Evolutionary conservation across 1,140 invertebrate species (phyloP), one percentile per base, ranked within the genome.

Genomic region (Thaumatotibia leucotreta): DNA sequence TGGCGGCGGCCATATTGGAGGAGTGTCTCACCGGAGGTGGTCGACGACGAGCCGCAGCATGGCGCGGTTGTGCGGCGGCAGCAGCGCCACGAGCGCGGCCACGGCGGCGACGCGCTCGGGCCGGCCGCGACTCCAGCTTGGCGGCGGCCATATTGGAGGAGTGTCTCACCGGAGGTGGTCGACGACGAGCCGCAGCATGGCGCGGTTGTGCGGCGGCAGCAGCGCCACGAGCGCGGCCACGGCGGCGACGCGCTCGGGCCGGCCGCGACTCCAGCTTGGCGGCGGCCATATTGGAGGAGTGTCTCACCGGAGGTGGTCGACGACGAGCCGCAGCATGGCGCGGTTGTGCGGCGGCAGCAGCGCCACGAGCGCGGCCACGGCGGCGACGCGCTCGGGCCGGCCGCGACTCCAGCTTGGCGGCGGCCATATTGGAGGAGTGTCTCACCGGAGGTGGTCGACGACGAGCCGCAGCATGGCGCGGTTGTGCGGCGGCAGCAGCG

Each of bases 291-390:
- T n/a, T n/a, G n/a, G n/a, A n/a, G n/a, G 86, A 92, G 92, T 91
- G 98, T n/a, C 97, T 95, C 97, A 80, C n/a, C 93, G 94, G 66
- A 99, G 93, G 93, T 99, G 98, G 76, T 93, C 93, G 62, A 98
- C 95, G 35, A 99, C 93, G 64, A 97, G 93, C 77, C 97, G 94
- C 70, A 99, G 91, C 94, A 99, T 97, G 73, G 95, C 94, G 82
- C 95, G 96, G 91, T 99, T 98, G 69, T 92, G 86, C 80, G 95
- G 93, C 63, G 98, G 98, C 76, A 99, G 92, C 82, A 95, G 93
- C 86, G 97, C 95, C 63, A 98, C 94, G 70, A 99, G 92, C 66
- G 94, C 94, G 84, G 98, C 97, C 65, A 99, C 95, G 86, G 97
- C 96, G 73, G 96, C 94, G 50, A 98, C 93, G 63, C 98, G 93